Evolutionary conservation across 2,113 vertebrate genomes (phyloP), one percentile per base, ranked within the genome.

Genomic region (Corvus moneduloides): DNA sequence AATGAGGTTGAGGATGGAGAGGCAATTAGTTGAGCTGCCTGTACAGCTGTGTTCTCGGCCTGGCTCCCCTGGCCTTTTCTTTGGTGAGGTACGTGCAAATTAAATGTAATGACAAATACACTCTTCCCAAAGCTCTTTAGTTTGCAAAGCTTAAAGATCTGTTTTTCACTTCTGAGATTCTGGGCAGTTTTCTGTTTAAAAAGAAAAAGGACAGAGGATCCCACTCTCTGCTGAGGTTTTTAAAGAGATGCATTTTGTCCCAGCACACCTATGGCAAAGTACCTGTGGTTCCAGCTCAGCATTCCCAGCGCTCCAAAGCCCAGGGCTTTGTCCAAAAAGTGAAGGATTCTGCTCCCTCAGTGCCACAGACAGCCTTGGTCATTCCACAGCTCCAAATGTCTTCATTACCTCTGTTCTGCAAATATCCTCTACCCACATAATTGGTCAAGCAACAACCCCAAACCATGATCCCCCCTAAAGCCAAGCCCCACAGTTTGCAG

Each of bases 1-100:
- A 99, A 99, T 98, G 98, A 99, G 98, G 98, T 97, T 97, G 98
- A 98, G 98, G 98, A 98, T 98, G 98, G 97, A 98, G 97, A 99
- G 97, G 98, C 98, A 99, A 99, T 99, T 98, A 98, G 98, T 95
- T 98, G 97, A 98, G 98, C 97, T 89, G 97, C 97, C 98, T 97
- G 97, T 98, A 98, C 98, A 99, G 98, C 98, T 99, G 98, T 98
- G 98, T 97, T 98, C 98, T 98, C 96, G 33, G 98, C 96, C 98
- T 96, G 96, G 95, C 94, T 98, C 98, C 98, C 97, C 93, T 98
- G 97, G 98, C 97, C 98, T 98, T 98, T 98, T 96, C 97, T 97
- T 98, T 97, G 97, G 97, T 97, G 97, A 98, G 97, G 97, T 98
- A 98, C 97, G 97, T 96, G 96, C 97, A 98, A 98, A 99, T 98